These are phyloP conservation scores for Chromis chromis DNA, from an alignment of 2,797 vertebrate species.

Conservation along the genomic window DNA sequence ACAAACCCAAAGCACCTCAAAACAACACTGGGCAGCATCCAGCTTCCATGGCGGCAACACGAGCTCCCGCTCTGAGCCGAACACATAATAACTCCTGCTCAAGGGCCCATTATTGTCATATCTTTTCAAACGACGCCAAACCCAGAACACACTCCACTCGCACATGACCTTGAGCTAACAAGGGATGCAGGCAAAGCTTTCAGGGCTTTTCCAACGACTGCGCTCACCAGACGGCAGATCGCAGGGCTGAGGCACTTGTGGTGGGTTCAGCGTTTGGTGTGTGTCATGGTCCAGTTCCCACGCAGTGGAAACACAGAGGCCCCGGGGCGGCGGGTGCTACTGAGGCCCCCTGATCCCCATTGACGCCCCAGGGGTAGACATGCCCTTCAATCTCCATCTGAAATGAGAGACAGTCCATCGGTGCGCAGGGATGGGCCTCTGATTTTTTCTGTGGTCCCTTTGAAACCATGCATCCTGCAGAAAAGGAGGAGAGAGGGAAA, in stretches of 20 bases:
- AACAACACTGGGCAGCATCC: constrained; percentile 69
- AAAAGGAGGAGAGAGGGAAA: constrained; percentile 57
- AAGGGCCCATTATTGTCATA: constrained; percentile 72
- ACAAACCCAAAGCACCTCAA: constrained; percentile 68
- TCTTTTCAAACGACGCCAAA: constrained; percentile 80
- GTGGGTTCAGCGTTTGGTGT: constrained; percentile 61
- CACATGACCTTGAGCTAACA: constrained; percentile 80
- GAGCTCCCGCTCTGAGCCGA: constrained; percentile 58
- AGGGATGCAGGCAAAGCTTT: constrained; percentile 59
- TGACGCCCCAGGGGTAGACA: constrained; percentile 57
- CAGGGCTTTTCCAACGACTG: constrained; percentile 58
- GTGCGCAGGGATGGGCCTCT: constrained; percentile 72
- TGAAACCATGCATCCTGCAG: constrained; percentile 76
- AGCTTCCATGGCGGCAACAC: constrained; percentile 60
- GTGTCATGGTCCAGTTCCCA: constrained; percentile 74
- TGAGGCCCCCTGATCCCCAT: constrained; percentile 56
- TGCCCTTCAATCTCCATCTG: constrained; percentile 74
- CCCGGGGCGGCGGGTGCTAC: constrained; percentile 61
- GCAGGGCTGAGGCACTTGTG: constrained; percentile 50
- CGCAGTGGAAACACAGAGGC: constrained; percentile 69
- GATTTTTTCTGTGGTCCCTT: constrained; percentile 83
- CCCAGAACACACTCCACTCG: constrained; percentile 73
- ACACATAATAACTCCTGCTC: constrained; percentile 75
- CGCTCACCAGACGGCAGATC: constrained; percentile 46
- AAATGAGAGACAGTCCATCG: constrained; percentile 79